Evolutionary conservation across 2,797 vertebrate species (phyloP).

Genomic region (Triplophysa bombifrons): DNA sequence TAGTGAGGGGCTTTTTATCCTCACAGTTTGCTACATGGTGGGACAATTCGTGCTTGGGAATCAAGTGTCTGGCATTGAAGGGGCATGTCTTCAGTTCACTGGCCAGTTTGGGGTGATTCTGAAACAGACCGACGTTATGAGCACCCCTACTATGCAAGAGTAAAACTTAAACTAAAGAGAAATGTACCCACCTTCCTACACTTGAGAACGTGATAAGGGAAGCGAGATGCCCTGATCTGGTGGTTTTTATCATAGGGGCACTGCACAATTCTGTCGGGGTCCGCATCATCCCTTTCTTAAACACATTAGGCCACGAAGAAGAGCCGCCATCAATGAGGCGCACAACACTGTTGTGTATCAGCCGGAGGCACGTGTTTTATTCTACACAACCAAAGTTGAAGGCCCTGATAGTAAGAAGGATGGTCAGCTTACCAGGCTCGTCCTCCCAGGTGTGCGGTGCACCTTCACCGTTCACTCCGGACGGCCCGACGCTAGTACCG

Average conservation of each 20-base stretch:
- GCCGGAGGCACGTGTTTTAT: not conserved
- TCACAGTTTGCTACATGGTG: slow-evolving; percentile 81
- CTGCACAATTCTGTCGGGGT: slow-evolving; percentile 82
- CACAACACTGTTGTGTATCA: too few species aligned
- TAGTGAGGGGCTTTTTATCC: slow-evolving; percentile 60
- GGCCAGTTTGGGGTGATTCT: slow-evolving; percentile 87
- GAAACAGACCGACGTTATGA: not conserved
- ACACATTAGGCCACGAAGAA: not conserved
- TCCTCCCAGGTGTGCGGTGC: not conserved
- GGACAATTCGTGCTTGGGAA: slow-evolving; percentile 78
- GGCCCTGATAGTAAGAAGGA: too few species aligned
- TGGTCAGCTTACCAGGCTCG: slow-evolving; percentile 5
- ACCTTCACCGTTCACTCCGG: not conserved
- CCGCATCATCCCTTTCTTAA: slow-evolving; percentile 57
- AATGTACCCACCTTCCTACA: slow-evolving; percentile 81
- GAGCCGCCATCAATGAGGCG: not conserved
- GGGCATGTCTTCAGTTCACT: slow-evolving; percentile 83
- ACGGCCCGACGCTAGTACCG: slow-evolving; percentile 30
- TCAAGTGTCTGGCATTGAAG: slow-evolving; percentile 86
- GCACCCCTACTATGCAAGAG: too few species aligned
- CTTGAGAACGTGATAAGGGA: slow-evolving; percentile 88
- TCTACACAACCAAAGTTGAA: not conserved
- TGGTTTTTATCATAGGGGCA: slow-evolving; percentile 89
- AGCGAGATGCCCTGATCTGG: slow-evolving; percentile 82
- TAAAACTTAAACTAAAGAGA: too few species aligned